Evolutionary conservation across 2,113 vertebrate genomes (phyloP).

Genomic region (Nipponia nippon): DNA sequence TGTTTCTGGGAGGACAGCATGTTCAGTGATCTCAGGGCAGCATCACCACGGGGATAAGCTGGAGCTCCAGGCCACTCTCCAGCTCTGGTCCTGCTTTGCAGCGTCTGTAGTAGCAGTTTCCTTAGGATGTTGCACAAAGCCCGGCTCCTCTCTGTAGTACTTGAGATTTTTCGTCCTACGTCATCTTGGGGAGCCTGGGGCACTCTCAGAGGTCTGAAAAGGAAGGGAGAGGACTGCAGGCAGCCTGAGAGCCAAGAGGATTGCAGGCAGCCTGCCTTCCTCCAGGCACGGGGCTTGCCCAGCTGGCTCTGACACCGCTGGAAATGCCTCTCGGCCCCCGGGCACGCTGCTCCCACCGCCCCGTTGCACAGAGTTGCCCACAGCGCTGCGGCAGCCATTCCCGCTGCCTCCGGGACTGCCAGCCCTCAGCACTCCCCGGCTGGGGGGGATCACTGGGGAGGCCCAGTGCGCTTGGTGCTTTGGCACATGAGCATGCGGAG

Average conservation of each 20-base stretch:
- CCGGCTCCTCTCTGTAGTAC: not conserved
- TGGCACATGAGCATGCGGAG: not conserved
- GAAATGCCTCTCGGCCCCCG: not conserved
- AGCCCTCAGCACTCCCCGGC: not conserved
- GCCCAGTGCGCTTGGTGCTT: not conserved
- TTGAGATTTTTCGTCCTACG: not conserved
- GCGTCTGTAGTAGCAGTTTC: not conserved
- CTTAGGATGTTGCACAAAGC: not conserved
- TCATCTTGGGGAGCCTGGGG: not conserved
- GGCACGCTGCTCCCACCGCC: not conserved
- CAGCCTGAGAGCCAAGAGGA: not conserved
- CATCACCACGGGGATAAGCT: not conserved
- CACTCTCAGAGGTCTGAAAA: not conserved
- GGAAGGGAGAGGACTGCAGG: not conserved
- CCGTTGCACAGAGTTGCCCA: not conserved
- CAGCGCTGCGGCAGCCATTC: not conserved
- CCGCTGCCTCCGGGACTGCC: not conserved
- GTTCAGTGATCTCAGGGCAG: not conserved
- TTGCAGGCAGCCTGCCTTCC: not conserved
- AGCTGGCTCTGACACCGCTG: not conserved
- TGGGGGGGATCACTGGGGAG: not conserved
- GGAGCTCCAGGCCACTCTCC: not conserved
- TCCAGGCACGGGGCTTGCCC: not conserved
- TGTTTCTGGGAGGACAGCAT: not conserved
- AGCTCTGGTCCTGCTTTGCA: not conserved